Conservation (phyloP, 2,797 vertebrate genomes). For the Pelobates cultripes region DNA sequence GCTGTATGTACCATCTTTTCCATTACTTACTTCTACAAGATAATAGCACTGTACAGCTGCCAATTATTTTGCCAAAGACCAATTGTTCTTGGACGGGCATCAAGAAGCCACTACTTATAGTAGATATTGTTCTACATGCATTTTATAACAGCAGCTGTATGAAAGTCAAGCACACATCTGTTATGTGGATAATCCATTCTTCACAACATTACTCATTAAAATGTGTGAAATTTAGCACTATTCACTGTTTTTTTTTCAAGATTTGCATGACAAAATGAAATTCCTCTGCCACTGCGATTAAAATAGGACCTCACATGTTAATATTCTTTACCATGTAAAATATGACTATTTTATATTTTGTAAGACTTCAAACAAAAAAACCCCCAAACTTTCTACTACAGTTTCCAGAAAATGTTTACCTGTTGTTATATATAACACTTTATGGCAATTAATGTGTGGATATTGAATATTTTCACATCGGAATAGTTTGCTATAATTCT, state of each 20-base stretch:
- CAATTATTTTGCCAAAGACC: conserved; percentile 33
- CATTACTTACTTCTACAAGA: conserved; percentile 9
- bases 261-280: neutral
- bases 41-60: conserved; percentile 28
- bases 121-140: neutral
- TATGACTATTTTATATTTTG: too few species aligned
- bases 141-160: conserved; percentile 40
- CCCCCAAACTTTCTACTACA: too few species aligned
- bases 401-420: too few species aligned
- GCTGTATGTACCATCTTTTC: conserved; percentile 12
- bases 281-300: too few species aligned
- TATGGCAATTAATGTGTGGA: too few species aligned
- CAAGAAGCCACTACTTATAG: conserved; percentile 19
- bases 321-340: too few species aligned
- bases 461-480: too few species aligned
- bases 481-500: too few species aligned
- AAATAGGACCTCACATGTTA: too few species aligned
- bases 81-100: conserved; percentile 31
- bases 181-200: conserved; percentile 19
- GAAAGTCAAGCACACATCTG: conserved; percentile 29
- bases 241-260: neutral
- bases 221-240: neutral
- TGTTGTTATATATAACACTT: too few species aligned
- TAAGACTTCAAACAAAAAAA: too few species aligned
- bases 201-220: neutral